Conservation (phyloP, 1,140 invertebrate genomes). For the Venustaconcha ellipsiformis region DNA sequence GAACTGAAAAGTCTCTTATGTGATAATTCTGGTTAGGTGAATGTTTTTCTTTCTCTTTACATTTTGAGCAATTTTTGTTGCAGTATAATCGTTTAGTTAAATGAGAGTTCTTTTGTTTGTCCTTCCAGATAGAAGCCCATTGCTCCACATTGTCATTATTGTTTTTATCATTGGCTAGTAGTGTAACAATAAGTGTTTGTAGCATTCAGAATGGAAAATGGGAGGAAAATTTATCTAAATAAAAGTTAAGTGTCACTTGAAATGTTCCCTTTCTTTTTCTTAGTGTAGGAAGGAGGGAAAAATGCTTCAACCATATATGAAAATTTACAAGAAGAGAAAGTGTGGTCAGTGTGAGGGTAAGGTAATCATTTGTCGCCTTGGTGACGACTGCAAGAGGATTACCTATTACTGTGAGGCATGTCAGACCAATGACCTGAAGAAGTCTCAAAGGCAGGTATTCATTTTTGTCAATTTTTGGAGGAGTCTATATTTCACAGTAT, state of each 20-base stretch:
- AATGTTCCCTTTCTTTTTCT: slow-evolving; percentile 10
- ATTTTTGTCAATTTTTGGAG: neutral
- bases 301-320: slow-evolving; percentile 47
- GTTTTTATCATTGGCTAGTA: no score
- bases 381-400: slow-evolving; percentile 55
- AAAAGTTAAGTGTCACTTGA: neutral
- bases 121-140: no score
- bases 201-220: no score
- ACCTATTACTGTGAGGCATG: slow-evolving; percentile 60
- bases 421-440: slow-evolving; percentile 53
- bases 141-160: no score
- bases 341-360: slow-evolving; percentile 54
- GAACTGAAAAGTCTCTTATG: no score
- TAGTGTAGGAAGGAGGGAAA: slow-evolving; percentile 59
- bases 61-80: no score
- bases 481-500: neutral
- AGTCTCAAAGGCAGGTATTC: slow-evolving; percentile 20
- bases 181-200: no score
- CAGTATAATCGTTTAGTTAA: no score
- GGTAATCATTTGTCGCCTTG: slow-evolving; percentile 53
- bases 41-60: no score
- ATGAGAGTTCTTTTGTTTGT: no score
- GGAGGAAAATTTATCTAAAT: no score
- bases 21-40: no score
- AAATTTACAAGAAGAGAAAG: slow-evolving; percentile 53